These are phyloP conservation scores for Drosophila stalkeri DNA, from an alignment of 2,888 invertebrate genomes.

Conservation along the genomic window DNA sequence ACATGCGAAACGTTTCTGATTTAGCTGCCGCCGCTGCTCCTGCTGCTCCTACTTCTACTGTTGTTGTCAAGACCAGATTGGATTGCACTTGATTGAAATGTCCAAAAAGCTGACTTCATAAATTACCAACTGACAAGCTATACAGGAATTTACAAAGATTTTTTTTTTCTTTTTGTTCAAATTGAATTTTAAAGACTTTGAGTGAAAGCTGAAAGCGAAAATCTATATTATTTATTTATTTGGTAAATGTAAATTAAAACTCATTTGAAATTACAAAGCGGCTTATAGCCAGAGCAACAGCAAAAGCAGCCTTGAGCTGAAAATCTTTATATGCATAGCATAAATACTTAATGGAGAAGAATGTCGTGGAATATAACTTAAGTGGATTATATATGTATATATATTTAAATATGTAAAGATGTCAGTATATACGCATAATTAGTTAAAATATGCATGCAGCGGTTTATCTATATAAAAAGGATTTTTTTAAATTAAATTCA, in stretches of 20 bases:
- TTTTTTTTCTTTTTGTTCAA: not conserved
- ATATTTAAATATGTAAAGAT: not conserved
- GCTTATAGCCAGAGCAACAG: not conserved
- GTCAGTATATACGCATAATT: not conserved
- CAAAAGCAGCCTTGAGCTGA: not conserved
- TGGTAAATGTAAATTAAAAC: constrained; percentile 2
- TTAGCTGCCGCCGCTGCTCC: constrained; percentile 25
- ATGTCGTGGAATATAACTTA: not conserved
- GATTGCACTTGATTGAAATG: constrained; percentile 57
- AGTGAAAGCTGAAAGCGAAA: not conserved
- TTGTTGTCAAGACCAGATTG: constrained; percentile 53
- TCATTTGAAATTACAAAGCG: not conserved
- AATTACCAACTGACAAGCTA: constrained; percentile 49
- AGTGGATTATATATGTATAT: not conserved
- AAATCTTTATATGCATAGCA: not conserved
- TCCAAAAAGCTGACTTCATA: constrained; percentile 49
- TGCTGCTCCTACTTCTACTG: constrained; percentile 3
- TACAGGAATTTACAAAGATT: constrained; percentile 23
- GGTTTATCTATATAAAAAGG: not conserved
- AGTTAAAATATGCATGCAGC: not conserved
- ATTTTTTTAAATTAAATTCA: not conserved
- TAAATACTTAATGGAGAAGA: not conserved
- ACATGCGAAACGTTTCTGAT: constrained; percentile 56
- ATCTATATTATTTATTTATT: constrained; percentile 4
- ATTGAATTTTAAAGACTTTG: constrained; percentile 17